Base-by-base conservation (phyloP, 1,140 invertebrate genomes). In the Hetaerina americana region DNA sequence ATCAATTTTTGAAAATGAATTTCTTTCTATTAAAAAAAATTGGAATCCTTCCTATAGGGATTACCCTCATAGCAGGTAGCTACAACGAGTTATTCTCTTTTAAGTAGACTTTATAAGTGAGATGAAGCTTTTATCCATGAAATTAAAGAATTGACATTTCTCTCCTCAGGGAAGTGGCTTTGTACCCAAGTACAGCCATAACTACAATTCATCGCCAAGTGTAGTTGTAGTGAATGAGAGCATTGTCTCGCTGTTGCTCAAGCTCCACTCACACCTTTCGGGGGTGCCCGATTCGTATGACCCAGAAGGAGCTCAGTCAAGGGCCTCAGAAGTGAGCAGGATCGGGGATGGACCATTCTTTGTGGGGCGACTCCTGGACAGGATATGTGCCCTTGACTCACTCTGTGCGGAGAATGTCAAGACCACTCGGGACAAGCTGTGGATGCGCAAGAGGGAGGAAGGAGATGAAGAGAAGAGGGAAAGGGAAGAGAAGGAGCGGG, bases 201-300 rank as follows among this genome's bases (percentile, higher is more conserved):
- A 68, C 18, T 26, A 68, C 6, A 68, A 28, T n/a, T 2, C 67
- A 26, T 3, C 1, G 2, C 27, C 25, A 3, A 67, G 76, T 57
- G 81, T 85, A 68, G 83, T 90, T 0, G 84, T 87, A 71, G 84
- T 93, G 22, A 92, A 94, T 76, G 95, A 98, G 80, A 96, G 93
- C 72, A 93, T 98, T 70, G 89, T 98, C 74, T 95, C 94, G 0
- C 82, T 98, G 40, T 82, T 98, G 26, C 82, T 98, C 10, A 96
- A 95, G 80, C 83, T 98, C n/a, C 95, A 98, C 81, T 93, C 93
- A 0, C 94, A 97, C 79, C 81, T 97, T 15, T 92, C 91, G 0
- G 92, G 91, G 5, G 83, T 87, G 40, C 86, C 91, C 5, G 92
- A 95, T 77, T 94, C 91, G 74, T 96, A 87, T 77, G 84, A 85